Percentiles rank a stretch among this genome's conserved stretches.
These are phyloP conservation scores for Trogon melanurus DNA, from an alignment of 2,113 vertebrate genomes.

Conservation along the genomic window DNA sequence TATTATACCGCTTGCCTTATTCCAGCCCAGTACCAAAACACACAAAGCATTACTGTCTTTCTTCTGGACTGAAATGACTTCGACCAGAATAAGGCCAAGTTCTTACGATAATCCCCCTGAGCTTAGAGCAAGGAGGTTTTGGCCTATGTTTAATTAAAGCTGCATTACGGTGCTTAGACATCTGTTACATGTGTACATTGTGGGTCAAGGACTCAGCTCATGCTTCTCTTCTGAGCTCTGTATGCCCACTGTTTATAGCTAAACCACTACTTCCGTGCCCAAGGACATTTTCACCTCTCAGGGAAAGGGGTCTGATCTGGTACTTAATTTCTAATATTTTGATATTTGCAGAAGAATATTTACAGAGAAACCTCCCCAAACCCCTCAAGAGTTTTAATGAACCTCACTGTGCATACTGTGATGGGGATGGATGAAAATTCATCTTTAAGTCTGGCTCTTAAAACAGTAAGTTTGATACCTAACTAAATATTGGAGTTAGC, in stretches of 20 bases:
- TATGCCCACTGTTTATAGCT: not conserved
- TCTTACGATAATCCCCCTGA: slow-evolving; percentile 38
- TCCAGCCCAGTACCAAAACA: not conserved
- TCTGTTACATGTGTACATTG: slow-evolving; percentile 61
- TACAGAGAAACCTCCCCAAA: slow-evolving; percentile 41
- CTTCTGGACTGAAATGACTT: not conserved
- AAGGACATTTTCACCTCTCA: not conserved
- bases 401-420: not conserved
- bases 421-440: not conserved
- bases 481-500: not conserved
- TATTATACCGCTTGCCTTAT: not conserved
- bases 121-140: slow-evolving; percentile 22
- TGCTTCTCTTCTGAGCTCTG: not conserved
- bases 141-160: slow-evolving; percentile 69
- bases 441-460: not conserved
- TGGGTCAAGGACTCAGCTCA: not conserved
- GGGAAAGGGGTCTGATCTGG: not conserved
- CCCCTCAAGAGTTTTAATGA: not conserved
- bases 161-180: slow-evolving; percentile 49
- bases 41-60: not conserved
- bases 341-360: slow-evolving; percentile 6
- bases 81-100: not conserved
- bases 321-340: slow-evolving; percentile 28
- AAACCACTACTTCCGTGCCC: not conserved
- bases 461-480: not conserved